A percentile compares a stretch with the other conserved stretches of the same genome.
Conservation (phyloP, 2,888 invertebrate species). For the Eupeodes latifasciatus region DNA sequence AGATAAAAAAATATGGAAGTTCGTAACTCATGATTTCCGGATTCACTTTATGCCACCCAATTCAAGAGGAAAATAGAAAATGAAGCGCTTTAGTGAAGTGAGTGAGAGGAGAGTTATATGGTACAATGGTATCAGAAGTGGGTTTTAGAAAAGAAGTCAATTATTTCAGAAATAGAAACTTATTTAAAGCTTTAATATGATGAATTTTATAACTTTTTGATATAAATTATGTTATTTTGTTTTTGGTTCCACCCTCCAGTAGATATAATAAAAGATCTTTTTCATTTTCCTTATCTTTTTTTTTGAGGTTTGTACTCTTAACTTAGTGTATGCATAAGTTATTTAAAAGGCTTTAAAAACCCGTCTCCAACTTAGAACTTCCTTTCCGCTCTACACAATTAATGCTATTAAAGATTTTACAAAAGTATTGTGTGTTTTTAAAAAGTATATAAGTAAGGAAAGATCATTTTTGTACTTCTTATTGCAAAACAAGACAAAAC, state of each 20-base stretch:
- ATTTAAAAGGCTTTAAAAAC: no score
- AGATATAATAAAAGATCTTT: no score
- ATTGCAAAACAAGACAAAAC: no score
- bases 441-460: no score
- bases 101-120: neutral
- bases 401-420: no score
- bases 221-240: neutral
- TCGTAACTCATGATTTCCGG: slow-evolving; percentile 70
- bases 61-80: slow-evolving; percentile 51
- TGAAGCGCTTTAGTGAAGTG: slow-evolving; percentile 38
- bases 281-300: no score
- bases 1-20: slow-evolving; percentile 60
- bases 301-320: no score
- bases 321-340: no score
- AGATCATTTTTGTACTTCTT: no score
- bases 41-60: slow-evolving; percentile 65
- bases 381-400: no score
- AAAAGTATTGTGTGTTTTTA: no score
- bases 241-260: neutral
- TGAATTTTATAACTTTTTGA: neutral
- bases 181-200: slow-evolving; percentile 28
- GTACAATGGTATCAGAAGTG: slow-evolving; percentile 5
- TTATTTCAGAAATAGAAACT: slow-evolving; percentile 11
- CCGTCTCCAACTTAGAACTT: no score
- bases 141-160: slow-evolving; percentile 10